Evolutionary conservation across 2,888 invertebrate genomes (phyloP), one percentile per base, ranked within the genome.

Genomic region (Ornithoptera alexandrae): DNA sequence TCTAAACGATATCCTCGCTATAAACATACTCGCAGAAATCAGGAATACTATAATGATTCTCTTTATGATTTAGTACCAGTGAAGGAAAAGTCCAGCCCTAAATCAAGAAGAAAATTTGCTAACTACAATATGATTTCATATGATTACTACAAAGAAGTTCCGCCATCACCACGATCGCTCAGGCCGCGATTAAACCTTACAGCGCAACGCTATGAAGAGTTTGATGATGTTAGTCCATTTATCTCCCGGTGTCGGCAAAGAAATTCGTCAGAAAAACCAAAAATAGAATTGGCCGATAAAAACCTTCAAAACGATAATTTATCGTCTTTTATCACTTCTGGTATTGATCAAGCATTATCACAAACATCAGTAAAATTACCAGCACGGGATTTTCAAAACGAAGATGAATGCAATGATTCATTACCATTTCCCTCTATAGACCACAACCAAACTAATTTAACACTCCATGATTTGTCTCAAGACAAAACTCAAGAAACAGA

Each of bases 41-140:
- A 75, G 56, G 81, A 77, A 56, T 82, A 86, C 63, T 87, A 86
- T 67, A 86, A 89, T 72, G 83, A 90, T 74, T 83, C 88, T 36
- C 73, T 85, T 50, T 92, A 92, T 71, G 92, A 92, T 69, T 70
- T 90, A 42, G 77, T 92, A 46, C 92, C 92, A 2, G 91, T 92
- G 2, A 91, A 88, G 75, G 92, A 92, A 77, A 90, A 85, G 74
- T 81, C 86, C 1, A 91, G 89, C 73, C 90, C 90, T 1, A 90
- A 89, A 75, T 77, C 84, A 1, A 83, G 85, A 73, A 81, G 82
- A 71, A 91, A 89, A 74, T 84, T 85, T 75, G 72, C 74, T 12
- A 84, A 84, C 68, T 82, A 87, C 39, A 80, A 81, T 72, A 72
- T 79, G 53, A 75, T 76, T 42, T 72, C 77, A 18, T 78, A 82